Evolutionary conservation across 2,888 invertebrate species (phyloP).

Genomic region (Spodoptera picta): DNA sequence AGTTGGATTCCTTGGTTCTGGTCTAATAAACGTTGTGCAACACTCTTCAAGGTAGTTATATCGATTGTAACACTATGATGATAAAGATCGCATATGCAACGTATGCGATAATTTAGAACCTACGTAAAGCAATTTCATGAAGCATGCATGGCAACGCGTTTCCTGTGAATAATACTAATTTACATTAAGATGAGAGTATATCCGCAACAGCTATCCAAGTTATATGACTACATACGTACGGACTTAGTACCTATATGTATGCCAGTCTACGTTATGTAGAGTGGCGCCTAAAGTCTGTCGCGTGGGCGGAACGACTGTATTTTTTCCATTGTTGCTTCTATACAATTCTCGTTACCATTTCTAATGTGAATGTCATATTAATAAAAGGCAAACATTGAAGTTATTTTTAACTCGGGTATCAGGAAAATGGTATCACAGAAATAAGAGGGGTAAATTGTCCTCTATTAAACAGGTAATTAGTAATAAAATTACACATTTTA

Average conservation of each 20-base stretch:
- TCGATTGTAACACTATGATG: slow-evolving; percentile 35
- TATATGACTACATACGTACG: slow-evolving; percentile 34
- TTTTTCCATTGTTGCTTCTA: slow-evolving; percentile 79
- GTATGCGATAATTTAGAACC: slow-evolving; percentile 25
- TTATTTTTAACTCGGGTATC: too few relatives aligned
- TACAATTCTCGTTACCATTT: slow-evolving; percentile 70
- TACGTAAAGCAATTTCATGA: slow-evolving; percentile 45
- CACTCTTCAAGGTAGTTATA: slow-evolving; percentile 43
- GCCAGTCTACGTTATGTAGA: slow-evolving; percentile 56
- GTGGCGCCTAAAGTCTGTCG: slow-evolving; percentile 83
- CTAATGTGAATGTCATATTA: too few relatives aligned
- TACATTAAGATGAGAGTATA: slow-evolving; percentile 57
- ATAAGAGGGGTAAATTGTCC: too few relatives aligned
- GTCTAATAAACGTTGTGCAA: slow-evolving; percentile 66
- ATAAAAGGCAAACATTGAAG: too few relatives aligned
- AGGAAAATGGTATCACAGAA: too few relatives aligned
- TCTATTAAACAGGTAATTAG: too few relatives aligned
- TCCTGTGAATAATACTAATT: slow-evolving; percentile 57
- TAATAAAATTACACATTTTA: too few relatives aligned
- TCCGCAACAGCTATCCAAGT: slow-evolving; percentile 43
- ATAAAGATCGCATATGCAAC: slow-evolving; percentile 35
- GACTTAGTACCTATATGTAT: slow-evolving; percentile 12
- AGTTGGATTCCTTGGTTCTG: slow-evolving; percentile 72
- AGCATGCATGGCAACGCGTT: slow-evolving; percentile 44
- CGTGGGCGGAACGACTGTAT: slow-evolving; percentile 82